Evolutionary conservation across 2,888 invertebrate genomes (phyloP).

Genomic region (Agrotis clavis): DNA sequence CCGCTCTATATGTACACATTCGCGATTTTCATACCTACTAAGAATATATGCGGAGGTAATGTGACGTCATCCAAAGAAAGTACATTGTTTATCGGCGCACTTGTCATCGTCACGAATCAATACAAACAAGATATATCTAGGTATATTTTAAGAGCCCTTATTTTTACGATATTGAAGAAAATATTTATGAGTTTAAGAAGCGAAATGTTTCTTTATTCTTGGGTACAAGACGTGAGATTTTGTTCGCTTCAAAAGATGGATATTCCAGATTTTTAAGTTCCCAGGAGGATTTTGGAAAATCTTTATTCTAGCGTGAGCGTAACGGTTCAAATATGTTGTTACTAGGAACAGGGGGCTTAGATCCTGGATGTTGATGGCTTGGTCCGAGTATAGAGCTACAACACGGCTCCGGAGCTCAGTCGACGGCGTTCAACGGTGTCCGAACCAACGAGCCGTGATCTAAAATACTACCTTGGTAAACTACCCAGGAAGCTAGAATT

Average conservation of each 20-base stretch:
- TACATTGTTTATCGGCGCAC: constrained; percentile 2
- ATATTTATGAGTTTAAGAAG: constrained; percentile 23
- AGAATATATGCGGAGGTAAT: background rate
- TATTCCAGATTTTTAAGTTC: constrained; percentile 35
- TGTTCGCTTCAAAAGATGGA: constrained; percentile 4
- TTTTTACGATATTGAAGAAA: constrained; percentile 17
- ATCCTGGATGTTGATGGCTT: constrained; percentile 1
- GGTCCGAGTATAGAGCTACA: background rate
- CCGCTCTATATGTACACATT: too few relatives aligned
- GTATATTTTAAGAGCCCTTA: constrained; percentile 28
- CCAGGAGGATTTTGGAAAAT: constrained; percentile 26
- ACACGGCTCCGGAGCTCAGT: background rate
- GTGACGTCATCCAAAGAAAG: constrained; percentile 13
- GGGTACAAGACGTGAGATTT: constrained; percentile 22
- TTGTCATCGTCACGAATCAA: constrained; percentile 26
- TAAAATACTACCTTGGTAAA: constrained; percentile 18
- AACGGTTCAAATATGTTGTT: constrained; percentile 13
- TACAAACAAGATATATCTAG: constrained; percentile 23
- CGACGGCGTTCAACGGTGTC: constrained; percentile 1
- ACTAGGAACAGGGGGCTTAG: background rate
- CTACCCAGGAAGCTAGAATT: background rate
- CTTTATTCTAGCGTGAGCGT: constrained; percentile 32
- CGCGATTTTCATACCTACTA: constrained; percentile 4
- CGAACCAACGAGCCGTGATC: background rate
- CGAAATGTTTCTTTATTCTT: constrained; percentile 19